phyloP scores from a whole-genome alignment of 1,140 invertebrate genomes.

The Rhyacophila brunnea region DNA sequence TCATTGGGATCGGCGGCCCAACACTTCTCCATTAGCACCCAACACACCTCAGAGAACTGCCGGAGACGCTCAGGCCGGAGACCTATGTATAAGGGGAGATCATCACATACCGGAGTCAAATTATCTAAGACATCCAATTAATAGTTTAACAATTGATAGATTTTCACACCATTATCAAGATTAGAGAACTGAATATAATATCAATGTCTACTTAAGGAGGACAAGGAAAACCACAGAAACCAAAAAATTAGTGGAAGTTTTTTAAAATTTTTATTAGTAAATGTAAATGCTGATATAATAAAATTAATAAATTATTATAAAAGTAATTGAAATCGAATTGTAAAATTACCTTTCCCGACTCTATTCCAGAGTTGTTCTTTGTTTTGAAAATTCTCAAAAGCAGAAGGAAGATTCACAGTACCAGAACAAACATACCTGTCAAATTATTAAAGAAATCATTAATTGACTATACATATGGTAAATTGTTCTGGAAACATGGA shows the following conservation, averaged over 20 bases:
- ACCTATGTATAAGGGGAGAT: conserved; percentile 51
- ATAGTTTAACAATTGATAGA: not conserved
- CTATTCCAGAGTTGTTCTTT: conserved; percentile 87
- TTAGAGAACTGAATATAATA: too few relatives aligned
- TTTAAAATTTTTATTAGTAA: too few relatives aligned
- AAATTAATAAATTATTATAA: too few relatives aligned
- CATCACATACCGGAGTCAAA: too few relatives aligned
- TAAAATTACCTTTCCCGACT: conserved; percentile 72
- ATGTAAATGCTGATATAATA: too few relatives aligned
- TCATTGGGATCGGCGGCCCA: conserved; percentile 76
- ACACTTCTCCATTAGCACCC: conserved; percentile 83
- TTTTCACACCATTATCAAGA: not conserved
- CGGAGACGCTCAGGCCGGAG: conserved; percentile 74
- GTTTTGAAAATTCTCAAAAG: conserved; percentile 84
- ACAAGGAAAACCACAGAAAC: too few relatives aligned
- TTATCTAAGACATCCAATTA: not conserved
- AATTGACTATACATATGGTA: too few relatives aligned
- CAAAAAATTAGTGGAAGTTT: too few relatives aligned
- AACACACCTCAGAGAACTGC: conserved; percentile 77
- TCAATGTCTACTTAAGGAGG: too few relatives aligned
- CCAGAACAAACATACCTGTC: conserved; percentile 78
- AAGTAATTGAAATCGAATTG: too few relatives aligned
- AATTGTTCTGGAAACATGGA: too few relatives aligned
- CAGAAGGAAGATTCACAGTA: conserved; percentile 73
- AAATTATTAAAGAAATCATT: conserved; percentile 1